These are phyloP conservation scores for Callocephalon fimbriatum DNA, from an alignment of 2,113 vertebrate genomes.

Conservation along the genomic window DNA sequence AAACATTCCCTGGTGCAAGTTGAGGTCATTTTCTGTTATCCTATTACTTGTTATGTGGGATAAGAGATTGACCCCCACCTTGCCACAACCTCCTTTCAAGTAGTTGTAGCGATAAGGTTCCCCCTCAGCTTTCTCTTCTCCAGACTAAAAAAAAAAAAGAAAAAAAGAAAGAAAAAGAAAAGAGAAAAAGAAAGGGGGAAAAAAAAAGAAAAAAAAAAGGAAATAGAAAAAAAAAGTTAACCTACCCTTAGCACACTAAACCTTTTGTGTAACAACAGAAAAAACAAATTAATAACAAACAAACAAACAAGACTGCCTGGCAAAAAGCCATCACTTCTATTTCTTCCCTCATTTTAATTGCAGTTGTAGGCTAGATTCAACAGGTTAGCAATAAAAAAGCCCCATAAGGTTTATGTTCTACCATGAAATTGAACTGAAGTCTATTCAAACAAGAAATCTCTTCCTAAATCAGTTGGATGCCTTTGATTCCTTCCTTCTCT, in stretches of 20 bases:
- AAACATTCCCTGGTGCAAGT: neutral
- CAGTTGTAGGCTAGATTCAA: neutral
- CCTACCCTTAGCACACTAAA: neutral
- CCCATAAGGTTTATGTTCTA: neutral
- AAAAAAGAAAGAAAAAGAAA: rapidly evolving
- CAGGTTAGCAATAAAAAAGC: neutral
- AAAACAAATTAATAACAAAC: neutral
- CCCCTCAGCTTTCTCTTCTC: neutral
- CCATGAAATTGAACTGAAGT: neutral
- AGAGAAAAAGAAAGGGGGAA: rapidly evolving
- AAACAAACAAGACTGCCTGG: neutral
- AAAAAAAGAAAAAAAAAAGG: rapidly evolving
- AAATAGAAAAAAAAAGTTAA: neutral
- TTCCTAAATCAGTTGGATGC: neutral
- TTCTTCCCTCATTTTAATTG: neutral
- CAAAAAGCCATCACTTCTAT: neutral
- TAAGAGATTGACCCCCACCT: neutral
- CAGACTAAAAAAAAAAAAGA: rapidly evolving
- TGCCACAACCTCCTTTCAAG: neutral
- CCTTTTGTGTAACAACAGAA: neutral
- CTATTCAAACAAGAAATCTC: neutral
- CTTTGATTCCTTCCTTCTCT: neutral
- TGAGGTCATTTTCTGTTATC: neutral
- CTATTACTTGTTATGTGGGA: neutral
- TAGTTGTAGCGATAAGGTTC: neutral